phyloP scores from a whole-genome alignment of 2,888 invertebrate species.

The Sisyra nigra region DNA sequence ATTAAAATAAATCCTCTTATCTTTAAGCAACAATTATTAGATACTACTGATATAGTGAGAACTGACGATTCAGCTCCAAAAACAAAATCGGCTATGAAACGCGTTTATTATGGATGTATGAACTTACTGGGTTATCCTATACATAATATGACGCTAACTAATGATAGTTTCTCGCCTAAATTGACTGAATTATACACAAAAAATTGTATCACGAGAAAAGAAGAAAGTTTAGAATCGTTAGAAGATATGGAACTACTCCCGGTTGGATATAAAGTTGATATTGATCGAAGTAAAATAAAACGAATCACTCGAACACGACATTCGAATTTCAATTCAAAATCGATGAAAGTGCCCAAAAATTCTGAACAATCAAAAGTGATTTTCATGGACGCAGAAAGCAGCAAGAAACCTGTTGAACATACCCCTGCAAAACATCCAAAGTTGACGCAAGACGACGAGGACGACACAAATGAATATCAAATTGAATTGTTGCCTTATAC shows the following conservation, averaged over 20 bases:
- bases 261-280: conserved; percentile 4
- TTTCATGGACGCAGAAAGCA: not conserved
- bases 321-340: no score
- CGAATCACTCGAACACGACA: conserved; percentile 6
- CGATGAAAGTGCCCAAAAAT: no score
- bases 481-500: no score
- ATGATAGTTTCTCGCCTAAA: conserved; percentile 2
- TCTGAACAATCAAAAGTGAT: not conserved
- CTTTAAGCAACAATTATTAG: conserved; percentile 12
- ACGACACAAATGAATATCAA: no score
- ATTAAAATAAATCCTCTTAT: conserved; percentile 9
- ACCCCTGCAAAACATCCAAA: no score
- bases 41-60: conserved; percentile 9
- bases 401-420: no score
- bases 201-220: conserved; percentile 7
- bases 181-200: conserved; percentile 7
- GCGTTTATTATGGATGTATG: conserved; percentile 6
- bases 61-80: conserved; percentile 7
- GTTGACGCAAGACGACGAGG: no score
- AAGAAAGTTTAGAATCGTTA: conserved; percentile 6
- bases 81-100: conserved; percentile 8
- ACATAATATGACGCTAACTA: not conserved
- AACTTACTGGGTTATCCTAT: conserved; percentile 11
- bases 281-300: conserved; percentile 6
- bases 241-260: conserved; percentile 8